These are phyloP conservation scores for Lasius fuliginosus DNA, from an alignment of 2,888 invertebrate species.

Conservation along the genomic window DNA sequence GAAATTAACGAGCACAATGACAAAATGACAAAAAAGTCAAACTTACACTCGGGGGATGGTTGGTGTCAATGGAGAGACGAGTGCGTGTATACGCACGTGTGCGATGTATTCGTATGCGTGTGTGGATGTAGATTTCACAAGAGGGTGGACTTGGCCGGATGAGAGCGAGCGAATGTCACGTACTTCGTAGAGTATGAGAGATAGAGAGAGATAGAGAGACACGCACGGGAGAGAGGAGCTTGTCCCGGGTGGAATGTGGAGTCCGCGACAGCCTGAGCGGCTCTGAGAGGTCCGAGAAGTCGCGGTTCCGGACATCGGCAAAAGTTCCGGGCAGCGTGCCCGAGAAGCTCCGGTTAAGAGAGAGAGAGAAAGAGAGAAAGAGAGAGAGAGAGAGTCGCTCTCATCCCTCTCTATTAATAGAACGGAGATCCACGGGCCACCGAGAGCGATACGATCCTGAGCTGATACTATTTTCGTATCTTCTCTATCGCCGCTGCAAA, in stretches of 20 bases:
- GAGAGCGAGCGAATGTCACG: constrained; percentile 57
- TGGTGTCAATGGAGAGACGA: constrained; percentile 82
- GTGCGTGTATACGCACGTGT: constrained; percentile 60
- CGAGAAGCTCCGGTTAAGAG: constrained; percentile 56
- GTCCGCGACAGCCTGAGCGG: constrained; percentile 91
- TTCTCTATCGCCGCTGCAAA: constrained; percentile 44
- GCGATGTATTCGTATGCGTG: constrained; percentile 61
- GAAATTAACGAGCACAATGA: constrained; percentile 14
- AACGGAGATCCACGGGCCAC: constrained; percentile 69
- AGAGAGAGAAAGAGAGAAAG: background rate
- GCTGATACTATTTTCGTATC: constrained; percentile 77
- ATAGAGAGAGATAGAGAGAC: constrained; percentile 28
- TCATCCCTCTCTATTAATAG: constrained; percentile 72
- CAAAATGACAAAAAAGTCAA: constrained; percentile 49
- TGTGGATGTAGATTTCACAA: constrained; percentile 62
- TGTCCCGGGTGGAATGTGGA: constrained; percentile 90
- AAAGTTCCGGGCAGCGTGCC: constrained; percentile 75
- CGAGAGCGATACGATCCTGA: constrained; percentile 76
- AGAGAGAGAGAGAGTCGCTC: background rate
- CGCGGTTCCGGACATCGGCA: constrained; percentile 80
- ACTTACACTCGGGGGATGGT: constrained; percentile 84
- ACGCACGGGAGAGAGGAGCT: constrained; percentile 79
- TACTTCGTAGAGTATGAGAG: background rate
- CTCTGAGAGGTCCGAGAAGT: constrained; percentile 87
- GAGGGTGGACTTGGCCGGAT: constrained; percentile 71